A percentile compares a stretch with the other conserved stretches of the same genome.
phyloP scores from a whole-genome alignment of 2,113 vertebrate genomes.

The Lagopus leucura region DNA sequence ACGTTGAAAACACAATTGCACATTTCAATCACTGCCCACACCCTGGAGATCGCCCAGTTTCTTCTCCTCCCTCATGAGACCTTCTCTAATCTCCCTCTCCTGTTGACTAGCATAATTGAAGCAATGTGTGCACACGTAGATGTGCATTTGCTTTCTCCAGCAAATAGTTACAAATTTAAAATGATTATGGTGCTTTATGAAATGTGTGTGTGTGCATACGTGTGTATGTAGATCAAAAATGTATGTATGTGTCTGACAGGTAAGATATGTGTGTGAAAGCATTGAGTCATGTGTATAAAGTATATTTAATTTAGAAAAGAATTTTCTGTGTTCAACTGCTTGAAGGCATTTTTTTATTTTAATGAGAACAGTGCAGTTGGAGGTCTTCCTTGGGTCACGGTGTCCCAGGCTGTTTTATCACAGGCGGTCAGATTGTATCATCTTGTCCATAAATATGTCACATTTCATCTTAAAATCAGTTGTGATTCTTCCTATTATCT shows the following conservation, averaged over 20 bases:
- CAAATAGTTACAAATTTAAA: background rate
- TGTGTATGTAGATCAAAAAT: background rate
- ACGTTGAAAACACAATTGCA: constrained; percentile 58
- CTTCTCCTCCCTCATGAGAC: background rate
- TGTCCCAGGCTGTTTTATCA: background rate
- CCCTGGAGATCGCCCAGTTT: constrained; percentile 37
- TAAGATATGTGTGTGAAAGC: background rate
- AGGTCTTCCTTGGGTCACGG: background rate
- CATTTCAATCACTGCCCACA: constrained; percentile 47
- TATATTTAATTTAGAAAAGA: background rate
- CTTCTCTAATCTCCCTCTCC: background rate
- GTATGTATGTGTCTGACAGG: background rate
- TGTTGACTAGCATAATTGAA: background rate
- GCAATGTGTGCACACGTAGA: background rate
- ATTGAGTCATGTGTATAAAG: background rate
- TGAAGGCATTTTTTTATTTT: background rate
- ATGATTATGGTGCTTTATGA: background rate
- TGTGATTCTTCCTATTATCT: background rate
- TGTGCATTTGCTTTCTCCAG: background rate
- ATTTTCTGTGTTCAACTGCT: background rate
- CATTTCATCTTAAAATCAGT: background rate
- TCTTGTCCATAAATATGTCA: background rate
- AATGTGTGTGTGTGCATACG: background rate
- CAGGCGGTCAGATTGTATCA: background rate
- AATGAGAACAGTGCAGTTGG: background rate